Evolutionary conservation across 2,113 vertebrate genomes (phyloP).

Genomic region (Girardinichthys multiradiatus): DNA sequence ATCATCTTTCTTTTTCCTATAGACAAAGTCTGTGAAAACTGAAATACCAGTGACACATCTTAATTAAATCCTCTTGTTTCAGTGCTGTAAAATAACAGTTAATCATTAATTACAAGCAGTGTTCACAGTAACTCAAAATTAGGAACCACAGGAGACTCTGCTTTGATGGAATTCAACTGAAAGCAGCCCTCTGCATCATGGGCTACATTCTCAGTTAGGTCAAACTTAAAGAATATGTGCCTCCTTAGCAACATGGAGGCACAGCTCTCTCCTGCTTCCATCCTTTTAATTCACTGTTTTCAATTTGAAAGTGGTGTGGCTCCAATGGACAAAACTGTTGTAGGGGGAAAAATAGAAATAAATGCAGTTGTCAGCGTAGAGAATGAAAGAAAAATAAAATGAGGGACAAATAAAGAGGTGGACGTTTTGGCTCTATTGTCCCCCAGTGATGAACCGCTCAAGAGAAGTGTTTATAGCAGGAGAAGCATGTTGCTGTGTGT

Average conservation of each 20-base stretch:
- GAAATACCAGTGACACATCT: neutral
- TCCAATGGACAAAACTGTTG: constrained; percentile 18
- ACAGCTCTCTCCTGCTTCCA: constrained; percentile 6
- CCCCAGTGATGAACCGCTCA: constrained; percentile 34
- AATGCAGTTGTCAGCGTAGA: constrained; percentile 31
- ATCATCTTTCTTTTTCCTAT: neutral
- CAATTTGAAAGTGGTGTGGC: constrained; percentile 22
- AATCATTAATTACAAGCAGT: neutral
- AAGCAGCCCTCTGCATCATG: neutral
- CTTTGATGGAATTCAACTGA: neutral
- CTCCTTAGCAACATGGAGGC: neutral
- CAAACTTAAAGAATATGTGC: constrained; percentile 17
- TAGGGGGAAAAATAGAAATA: constrained; percentile 49
- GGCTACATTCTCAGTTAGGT: neutral
- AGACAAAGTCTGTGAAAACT: neutral
- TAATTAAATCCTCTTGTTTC: neutral
- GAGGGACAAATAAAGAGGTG: constrained; percentile 29
- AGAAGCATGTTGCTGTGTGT: constrained; percentile 52
- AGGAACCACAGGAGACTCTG: neutral
- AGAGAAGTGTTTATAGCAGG: constrained; percentile 57
- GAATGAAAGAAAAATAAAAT: constrained; percentile 20
- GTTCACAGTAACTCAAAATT: neutral
- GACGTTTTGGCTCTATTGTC: constrained; percentile 52
- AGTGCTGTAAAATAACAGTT: neutral
- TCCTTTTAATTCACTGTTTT: constrained; percentile 33